A percentile compares a stretch with the other conserved stretches of the same genome.
Conservation (phyloP, 2,113 vertebrate species). For the Lampris megalopsis region DNA sequence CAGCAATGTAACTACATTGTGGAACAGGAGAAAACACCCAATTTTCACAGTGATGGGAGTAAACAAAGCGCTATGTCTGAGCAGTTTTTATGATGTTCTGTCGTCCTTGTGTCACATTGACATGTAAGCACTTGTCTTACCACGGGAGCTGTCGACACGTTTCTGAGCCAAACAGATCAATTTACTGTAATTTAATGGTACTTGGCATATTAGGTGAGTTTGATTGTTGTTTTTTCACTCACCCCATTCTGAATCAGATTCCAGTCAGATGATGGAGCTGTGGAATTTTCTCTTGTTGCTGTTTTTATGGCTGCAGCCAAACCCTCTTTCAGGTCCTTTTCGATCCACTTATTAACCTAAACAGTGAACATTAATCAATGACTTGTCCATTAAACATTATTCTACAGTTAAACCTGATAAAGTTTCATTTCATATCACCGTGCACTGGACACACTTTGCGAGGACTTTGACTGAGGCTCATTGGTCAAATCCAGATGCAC, state of each 20-base stretch:
- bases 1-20: conserved; percentile 75
- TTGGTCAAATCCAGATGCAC: too few species aligned
- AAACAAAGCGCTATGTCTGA: too few species aligned
- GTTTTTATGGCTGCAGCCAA: background rate
- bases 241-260: conserved; percentile 62
- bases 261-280: conserved; percentile 55
- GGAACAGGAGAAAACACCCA: background rate
- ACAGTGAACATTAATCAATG: background rate
- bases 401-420: background rate
- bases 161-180: too few species aligned
- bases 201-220: too few species aligned
- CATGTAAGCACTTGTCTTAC: background rate
- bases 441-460: too few species aligned
- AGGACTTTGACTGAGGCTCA: too few species aligned
- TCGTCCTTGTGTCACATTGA: too few species aligned
- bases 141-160: background rate
- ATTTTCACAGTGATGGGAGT: background rate
- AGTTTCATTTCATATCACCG: too few species aligned
- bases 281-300: background rate
- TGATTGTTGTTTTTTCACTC: conserved; percentile 21
- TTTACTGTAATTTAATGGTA: too few species aligned
- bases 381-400: too few species aligned
- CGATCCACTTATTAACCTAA: conserved; percentile 40
- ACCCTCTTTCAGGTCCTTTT: conserved; percentile 6
- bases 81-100: background rate